Evolutionary conservation across 2,113 vertebrate genomes (phyloP), one percentile per base, ranked within the genome.

Genomic region (Protobothrops flavoviridis): DNA sequence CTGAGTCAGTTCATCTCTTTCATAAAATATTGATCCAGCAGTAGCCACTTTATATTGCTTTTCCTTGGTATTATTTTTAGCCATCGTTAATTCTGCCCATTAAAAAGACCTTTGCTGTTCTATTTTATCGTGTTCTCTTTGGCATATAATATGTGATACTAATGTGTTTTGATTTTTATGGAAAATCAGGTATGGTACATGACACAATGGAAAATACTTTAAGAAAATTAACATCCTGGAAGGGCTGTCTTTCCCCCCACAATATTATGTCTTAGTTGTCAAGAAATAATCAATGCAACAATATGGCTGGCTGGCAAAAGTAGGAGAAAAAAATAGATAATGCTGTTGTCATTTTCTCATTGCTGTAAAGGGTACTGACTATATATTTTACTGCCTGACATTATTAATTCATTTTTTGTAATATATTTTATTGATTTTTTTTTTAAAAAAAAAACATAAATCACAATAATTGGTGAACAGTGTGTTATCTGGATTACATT

Each of bases 331-430:
- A 90, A 96, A 96, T 56, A 96, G 97, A 97, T 96, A 93, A 95
- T 92, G 95, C 91, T 93, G 55, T 85, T 88, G 96, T 97, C 95
- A 97, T 97, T 96, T 93, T 97, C 95, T 96, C 95, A 95, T 93
- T 94, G 94, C 93, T 20, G 90, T 94, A 96, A 96, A 93, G 94
- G 95, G 95, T 91, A 96, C 94, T 92, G 94, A 95, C 95, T 95
- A 95, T 95, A 96, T 96, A 97, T 96, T 97, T 97, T 96, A 96
- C 95, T 96, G 95, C 93, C 96, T 97, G 95, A 95, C 95, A 95
- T 95, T 97, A 92, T 94, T 96, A 96, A 97, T 94, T 96, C 95
- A 94, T 48, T 48, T 48, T 43, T 48, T 48, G 45, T 48, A 48
- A 48, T 48, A 48, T 48, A 48, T 48, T 48, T 48, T 48, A 48